Percentiles rank a stretch among this genome's conserved stretches.
Conservation (phyloP, 2,888 invertebrate genomes). For the Amphipoea lucens region DNA sequence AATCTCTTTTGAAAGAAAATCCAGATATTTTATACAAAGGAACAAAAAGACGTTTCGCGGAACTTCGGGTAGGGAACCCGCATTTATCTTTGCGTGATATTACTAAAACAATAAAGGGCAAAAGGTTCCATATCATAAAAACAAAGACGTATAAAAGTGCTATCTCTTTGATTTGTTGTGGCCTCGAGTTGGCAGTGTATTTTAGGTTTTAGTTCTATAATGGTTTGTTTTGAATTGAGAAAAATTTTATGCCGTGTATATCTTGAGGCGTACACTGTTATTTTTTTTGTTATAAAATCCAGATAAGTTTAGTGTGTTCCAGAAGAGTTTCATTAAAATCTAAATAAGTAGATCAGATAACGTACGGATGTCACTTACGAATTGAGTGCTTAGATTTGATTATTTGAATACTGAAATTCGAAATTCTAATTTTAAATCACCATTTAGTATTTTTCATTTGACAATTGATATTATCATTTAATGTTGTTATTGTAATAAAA, state of each 20-base stretch:
- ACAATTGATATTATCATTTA: background rate
- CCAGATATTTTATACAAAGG: slow-evolving; percentile 42
- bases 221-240: slow-evolving; percentile 25
- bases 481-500: background rate
- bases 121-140: slow-evolving; percentile 65
- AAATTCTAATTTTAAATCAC: background rate
- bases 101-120: slow-evolving; percentile 70
- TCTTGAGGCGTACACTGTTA: background rate
- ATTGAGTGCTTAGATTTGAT: background rate
- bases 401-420: background rate
- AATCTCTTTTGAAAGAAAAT: slow-evolving; percentile 42
- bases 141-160: slow-evolving; percentile 64
- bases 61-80: slow-evolving; percentile 37
- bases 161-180: slow-evolving; percentile 67
- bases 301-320: background rate
- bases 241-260: background rate
- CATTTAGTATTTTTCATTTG: background rate
- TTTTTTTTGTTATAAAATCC: background rate
- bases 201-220: slow-evolving; percentile 27
- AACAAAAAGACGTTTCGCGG: slow-evolving; percentile 20
- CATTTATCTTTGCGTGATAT: slow-evolving; percentile 66
- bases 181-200: slow-evolving; percentile 44
- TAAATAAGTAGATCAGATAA: background rate
- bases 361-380: background rate
- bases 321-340: background rate